Evolutionary conservation across 2,888 invertebrate species (phyloP), one percentile per base, ranked within the genome.

Genomic region (Ophion ellenae): DNA sequence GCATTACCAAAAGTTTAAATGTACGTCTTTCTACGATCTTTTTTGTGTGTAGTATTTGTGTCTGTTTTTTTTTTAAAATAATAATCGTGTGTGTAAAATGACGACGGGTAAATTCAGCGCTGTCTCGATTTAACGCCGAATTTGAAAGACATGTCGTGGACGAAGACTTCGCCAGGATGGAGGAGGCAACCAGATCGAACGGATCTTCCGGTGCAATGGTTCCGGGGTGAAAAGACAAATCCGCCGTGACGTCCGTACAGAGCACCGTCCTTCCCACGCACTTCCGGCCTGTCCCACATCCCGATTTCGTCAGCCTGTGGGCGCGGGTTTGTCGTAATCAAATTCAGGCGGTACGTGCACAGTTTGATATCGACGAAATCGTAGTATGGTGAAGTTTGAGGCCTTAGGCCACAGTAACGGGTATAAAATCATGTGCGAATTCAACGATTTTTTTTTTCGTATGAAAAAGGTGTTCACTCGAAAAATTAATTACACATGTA

Each of bases 161-260:
- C 87, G 89, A 95, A 95, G 57, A 93, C 90, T 66, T 94, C 90
- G 3, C 95, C 95, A 5, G 95, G 95, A 76, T 91, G 89, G 14
- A 95, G 88, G 14, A 95, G 87, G 45, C 93, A 92, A 45, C 93
- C 90, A 1, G 95, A 94, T 85, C 94, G 94, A 10, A 95, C 90
- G 9, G 95, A 94, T 47, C 14, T 28, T 20, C 67, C 59, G 91
- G 96, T 94, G 0, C 96, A 95, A 89, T 94, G 96, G 88, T 95
- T 95, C 88, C 96, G 96, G 0, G 96, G 95, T 88, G 96, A 96
- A 57, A 96, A 89, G 88, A 95, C 95, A 87, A 96, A 94, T 17
- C 94, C 95, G 14, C 95, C 94, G 89, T 95, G 95, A 86, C 94
- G 94, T 5, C 91, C 90, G 90, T 96, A 96, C n/a, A 90, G 84